Evolutionary conservation across 2,888 invertebrate genomes (phyloP), one percentile per base, ranked within the genome.

Genomic region (Parthenolecanium corni): DNA sequence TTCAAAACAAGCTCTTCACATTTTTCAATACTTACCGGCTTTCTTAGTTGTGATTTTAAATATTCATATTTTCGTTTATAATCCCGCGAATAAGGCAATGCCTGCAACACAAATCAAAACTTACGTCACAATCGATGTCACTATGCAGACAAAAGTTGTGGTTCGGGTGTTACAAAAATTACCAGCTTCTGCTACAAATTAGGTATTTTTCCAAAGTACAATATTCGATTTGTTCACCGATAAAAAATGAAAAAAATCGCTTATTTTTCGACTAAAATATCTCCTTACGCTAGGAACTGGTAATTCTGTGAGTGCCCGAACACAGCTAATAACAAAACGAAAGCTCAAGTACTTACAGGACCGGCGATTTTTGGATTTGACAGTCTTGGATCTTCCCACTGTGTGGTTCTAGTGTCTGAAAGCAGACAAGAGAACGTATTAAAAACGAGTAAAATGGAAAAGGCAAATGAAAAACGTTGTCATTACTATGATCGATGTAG

Each of bases 31-130:
- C 81, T 77, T 76, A 90, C 90, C 69, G 96, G 95, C 77, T 94
- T 94, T 72, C 93, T 87, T 68, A 98, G 81, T 74, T 95, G 95
- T 66, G 87, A 87, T 77, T 96, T 93, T 77, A 98, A 86, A 76
- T 94, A 97, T 76, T 97, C 96, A 76, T 97, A 97, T 77, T 98
- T 98, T 71, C 94, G 83, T 76, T 97, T 97, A 77, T 97, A 98
- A 79, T 97, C 96, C 72, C 96, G 82, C 52, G 96, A 96, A 78
- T 98, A 98, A 36, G 96, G 96, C 73, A 97, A 93, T 67, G 96
- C 96, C 80, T 81, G 73, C 58, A 75, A 74, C 68, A 58, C 14
- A 3, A 21, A 31, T 31, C 4, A 31, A 6, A 9, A 31, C 31
- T 31, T 31, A 12, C 20, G 6, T 44, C 20, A 44, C 20, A 16